phyloP scores from a whole-genome alignment of 2,888 invertebrate species.

The Chloroclystis v-ata region DNA sequence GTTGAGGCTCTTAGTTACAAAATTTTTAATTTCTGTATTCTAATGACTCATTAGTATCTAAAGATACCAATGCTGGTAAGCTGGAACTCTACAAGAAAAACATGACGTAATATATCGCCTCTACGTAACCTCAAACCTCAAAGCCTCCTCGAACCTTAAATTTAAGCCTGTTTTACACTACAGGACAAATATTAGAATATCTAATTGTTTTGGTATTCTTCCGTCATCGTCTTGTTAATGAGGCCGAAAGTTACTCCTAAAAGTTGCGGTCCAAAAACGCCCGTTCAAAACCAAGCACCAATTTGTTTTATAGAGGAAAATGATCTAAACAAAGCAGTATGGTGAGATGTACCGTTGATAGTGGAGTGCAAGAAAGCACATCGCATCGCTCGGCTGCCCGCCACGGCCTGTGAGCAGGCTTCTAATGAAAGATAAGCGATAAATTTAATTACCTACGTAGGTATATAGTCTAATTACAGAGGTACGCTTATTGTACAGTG shows the following conservation, averaged over 20 bases:
- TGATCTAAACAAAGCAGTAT: conserved; percentile 48
- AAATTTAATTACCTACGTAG: conserved; percentile 60
- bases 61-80: no score
- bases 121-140: no score
- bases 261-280: background rate
- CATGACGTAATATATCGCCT: no score
- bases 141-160: no score
- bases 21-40: no score
- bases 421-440: conserved; percentile 63
- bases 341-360: conserved; percentile 56
- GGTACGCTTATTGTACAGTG: conserved; percentile 41
- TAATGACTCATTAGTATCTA: no score
- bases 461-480: conserved; percentile 41
- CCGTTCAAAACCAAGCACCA: background rate
- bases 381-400: conserved; percentile 47
- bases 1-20: no score
- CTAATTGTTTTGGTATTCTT: no score
- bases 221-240: no score
- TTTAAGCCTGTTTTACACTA: no score
- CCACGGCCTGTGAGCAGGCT: conserved; percentile 49
- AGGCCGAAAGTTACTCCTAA: background rate
- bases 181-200: no score
- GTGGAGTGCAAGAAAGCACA: conserved; percentile 58
- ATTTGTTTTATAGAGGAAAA: conserved; percentile 1
- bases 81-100: no score